Evolutionary conservation across 2,797 vertebrate species (phyloP).

Genomic region (Galagoides demidoff): DNA sequence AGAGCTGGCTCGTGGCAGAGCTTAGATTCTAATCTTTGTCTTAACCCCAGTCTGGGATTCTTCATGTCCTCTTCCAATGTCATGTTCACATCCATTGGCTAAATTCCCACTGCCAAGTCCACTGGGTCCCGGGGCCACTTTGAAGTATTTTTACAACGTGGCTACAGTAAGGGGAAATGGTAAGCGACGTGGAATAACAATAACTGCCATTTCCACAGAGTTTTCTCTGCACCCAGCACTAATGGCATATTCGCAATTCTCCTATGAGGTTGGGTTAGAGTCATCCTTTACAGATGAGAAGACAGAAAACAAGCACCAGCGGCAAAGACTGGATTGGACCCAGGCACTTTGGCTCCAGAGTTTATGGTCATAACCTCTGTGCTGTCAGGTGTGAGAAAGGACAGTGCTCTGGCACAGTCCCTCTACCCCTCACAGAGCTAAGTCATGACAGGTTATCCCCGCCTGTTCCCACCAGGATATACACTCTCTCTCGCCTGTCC

Average conservation of each 20-base stretch:
- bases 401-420: accelerated
- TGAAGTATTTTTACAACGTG: not conserved
- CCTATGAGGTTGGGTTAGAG: not conserved
- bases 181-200: not conserved
- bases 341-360: not conserved
- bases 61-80: not conserved
- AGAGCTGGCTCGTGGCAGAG: not conserved
- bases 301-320: not conserved
- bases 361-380: not conserved
- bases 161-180: not conserved
- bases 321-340: not conserved
- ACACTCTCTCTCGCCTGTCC: not conserved
- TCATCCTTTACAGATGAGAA: not conserved
- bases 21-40: not conserved
- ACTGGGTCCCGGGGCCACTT: not conserved
- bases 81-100: not conserved
- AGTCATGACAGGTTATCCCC: not conserved
- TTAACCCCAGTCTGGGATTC: not conserved
- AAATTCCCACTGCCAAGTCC: not conserved
- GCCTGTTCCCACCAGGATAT: no score
- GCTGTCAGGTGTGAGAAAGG: accelerated
- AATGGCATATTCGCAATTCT: not conserved
- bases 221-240: accelerated
- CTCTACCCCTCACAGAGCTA: accelerated
- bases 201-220: not conserved